phyloP scores from a whole-genome alignment of 2,113 vertebrate species.

The Hypocryptadius cinnamomeus region DNA sequence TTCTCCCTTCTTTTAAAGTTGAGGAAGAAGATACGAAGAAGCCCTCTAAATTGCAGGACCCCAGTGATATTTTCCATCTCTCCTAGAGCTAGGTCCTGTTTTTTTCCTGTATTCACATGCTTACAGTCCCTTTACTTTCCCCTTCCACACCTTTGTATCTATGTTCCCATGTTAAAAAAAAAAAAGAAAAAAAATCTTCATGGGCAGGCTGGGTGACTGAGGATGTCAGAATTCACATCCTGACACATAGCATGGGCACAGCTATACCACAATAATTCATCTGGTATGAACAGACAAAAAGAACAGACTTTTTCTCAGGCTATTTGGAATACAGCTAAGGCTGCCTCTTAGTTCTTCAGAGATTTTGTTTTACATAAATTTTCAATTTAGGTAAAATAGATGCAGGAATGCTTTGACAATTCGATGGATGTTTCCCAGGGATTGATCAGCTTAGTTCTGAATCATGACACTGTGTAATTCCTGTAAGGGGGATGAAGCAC shows the following conservation, averaged over 20 bases:
- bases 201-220: background rate
- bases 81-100: background rate
- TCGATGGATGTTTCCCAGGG: background rate
- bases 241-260: background rate
- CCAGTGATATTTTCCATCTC: background rate
- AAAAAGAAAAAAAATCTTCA: background rate
- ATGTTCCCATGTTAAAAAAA: background rate
- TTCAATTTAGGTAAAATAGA: background rate
- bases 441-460: background rate
- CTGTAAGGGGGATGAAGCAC: background rate
- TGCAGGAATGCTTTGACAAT: background rate
- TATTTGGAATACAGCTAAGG: background rate
- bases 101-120: background rate
- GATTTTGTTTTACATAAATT: background rate
- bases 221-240: background rate
- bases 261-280: background rate
- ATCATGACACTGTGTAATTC: background rate
- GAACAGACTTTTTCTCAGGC: background rate
- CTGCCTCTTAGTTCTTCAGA: background rate
- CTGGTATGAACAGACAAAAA: background rate
- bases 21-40: background rate
- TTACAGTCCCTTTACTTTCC: background rate
- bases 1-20: background rate
- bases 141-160: background rate
- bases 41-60: background rate